phyloP scores from a whole-genome alignment of 2,888 invertebrate species.

The Drosophila greeni region DNA sequence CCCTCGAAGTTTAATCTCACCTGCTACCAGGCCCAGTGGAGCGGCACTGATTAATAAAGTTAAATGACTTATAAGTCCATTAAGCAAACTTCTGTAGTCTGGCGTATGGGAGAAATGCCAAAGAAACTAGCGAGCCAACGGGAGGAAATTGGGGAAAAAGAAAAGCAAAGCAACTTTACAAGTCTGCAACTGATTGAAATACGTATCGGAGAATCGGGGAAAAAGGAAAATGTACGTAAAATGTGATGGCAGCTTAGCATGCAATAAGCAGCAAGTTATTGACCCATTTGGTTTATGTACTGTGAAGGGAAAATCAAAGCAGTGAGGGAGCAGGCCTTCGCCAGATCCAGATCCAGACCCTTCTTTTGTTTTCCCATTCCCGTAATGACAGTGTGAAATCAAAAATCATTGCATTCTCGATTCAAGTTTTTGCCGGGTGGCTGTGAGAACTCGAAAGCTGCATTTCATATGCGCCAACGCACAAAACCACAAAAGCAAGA shows the following conservation, averaged over 20 bases:
- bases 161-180: constrained; percentile 42
- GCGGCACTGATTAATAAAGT: constrained; percentile 68
- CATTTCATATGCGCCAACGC: constrained; percentile 61
- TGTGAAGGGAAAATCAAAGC: constrained; percentile 57
- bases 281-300: constrained; percentile 76
- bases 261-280: constrained; percentile 75
- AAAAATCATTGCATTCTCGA: constrained; percentile 58
- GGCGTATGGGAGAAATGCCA: constrained; percentile 62
- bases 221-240: constrained; percentile 38
- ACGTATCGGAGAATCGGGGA: constrained; percentile 52
- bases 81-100: constrained; percentile 65
- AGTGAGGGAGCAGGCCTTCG: neutral
- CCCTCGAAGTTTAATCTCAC: constrained; percentile 13
- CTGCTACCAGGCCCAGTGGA: constrained; percentile 44
- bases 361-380: constrained; percentile 57
- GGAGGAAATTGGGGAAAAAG: constrained; percentile 19
- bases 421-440: constrained; percentile 13
- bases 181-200: constrained; percentile 68
- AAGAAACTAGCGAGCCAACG: constrained; percentile 61
- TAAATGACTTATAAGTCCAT: constrained; percentile 69
- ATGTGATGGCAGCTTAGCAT: constrained; percentile 67
- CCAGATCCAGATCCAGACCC: constrained; percentile 1
- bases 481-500: constrained; percentile 46
- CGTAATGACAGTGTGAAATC: constrained; percentile 60
- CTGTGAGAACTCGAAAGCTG: constrained; percentile 54